phyloP scores from a whole-genome alignment of 2,113 vertebrate genomes.

The Petrocephalus zakoni region DNA sequence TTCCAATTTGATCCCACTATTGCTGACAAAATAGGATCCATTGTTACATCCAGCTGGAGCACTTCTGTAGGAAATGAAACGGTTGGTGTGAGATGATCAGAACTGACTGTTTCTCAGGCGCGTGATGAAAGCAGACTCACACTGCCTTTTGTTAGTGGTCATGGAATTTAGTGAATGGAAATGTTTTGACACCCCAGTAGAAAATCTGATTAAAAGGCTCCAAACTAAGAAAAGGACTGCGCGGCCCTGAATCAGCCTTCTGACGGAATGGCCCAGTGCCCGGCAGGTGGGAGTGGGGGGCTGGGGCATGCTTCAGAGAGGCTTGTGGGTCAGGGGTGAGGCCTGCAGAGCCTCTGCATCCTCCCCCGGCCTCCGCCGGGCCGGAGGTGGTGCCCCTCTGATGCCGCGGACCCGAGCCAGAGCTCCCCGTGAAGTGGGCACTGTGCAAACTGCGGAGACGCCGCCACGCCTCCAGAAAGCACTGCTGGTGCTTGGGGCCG shows the following conservation, averaged over 20 bases:
- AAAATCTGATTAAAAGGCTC: slow-evolving; percentile 19
- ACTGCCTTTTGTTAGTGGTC: not conserved
- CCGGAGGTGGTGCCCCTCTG: not conserved
- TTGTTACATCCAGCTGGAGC: not conserved
- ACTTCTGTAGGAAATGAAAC: slow-evolving; percentile 5
- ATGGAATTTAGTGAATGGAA: slow-evolving; percentile 4
- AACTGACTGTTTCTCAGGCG: not conserved
- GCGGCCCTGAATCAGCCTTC: not conserved
- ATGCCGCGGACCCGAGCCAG: not conserved
- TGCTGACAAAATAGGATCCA: slow-evolving; percentile 10
- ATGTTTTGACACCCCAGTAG: slow-evolving; percentile 12
- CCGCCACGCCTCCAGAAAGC: slow-evolving; percentile 64
- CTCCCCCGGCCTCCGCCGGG: not conserved
- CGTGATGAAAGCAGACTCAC: not conserved
- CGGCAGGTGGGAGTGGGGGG: not conserved
- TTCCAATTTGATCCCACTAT: not conserved
- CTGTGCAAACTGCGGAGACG: slow-evolving; percentile 66
- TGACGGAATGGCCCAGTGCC: not conserved
- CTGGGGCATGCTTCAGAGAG: not conserved
- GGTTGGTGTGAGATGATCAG: slow-evolving; percentile 6
- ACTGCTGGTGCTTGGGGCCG: slow-evolving; percentile 72
- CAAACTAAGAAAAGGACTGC: not conserved
- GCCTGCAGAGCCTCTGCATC: not conserved
- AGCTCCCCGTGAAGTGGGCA: slow-evolving; percentile 41
- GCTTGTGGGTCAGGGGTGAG: not conserved